Conservation (phyloP, 2,113 vertebrate genomes). For the zebrafish (Danio rerio) region GRCz12tu NC_133183.1:64321001-64321500, state of each 20-base stretch:
- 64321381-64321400: constrained; percentile 56
- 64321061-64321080: too few relatives aligned
- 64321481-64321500: too few relatives aligned
- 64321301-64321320: constrained; percentile 66
- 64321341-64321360: constrained; percentile 63
- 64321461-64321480: too few relatives aligned
- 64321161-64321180: constrained; percentile 46
- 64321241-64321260: constrained; percentile 74
- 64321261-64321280: constrained; percentile 51
- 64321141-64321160: too few relatives aligned
- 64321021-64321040: too few relatives aligned
- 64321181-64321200: constrained; percentile 59
- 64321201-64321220: constrained; percentile 51
- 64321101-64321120: too few relatives aligned
- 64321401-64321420: constrained; percentile 33
- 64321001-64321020: too few relatives aligned
- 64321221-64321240: constrained; percentile 63
- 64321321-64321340: constrained; percentile 74
- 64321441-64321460: not conserved
- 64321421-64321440: not conserved
- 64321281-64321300: not conserved
- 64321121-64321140: too few relatives aligned
- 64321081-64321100: too few relatives aligned
- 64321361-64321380: constrained; percentile 67
- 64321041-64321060: too few relatives aligned